Evolutionary conservation across 2,113 vertebrate genomes (phyloP).

Genomic region (Choloepus hoffmanni): DNA sequence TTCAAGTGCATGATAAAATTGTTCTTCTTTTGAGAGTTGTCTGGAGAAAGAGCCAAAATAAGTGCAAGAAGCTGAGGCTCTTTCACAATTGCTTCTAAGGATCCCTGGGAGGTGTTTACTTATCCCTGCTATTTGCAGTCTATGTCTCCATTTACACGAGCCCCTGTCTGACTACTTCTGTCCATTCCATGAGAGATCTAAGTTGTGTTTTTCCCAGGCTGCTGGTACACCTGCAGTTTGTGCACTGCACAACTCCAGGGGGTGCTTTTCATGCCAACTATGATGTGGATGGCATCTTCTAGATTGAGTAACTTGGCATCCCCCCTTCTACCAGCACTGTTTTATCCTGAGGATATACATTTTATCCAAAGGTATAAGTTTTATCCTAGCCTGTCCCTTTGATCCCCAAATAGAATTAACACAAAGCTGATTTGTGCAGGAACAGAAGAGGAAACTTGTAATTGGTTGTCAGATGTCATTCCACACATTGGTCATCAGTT

Average conservation of each 20-base stretch:
- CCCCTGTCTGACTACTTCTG: neutral
- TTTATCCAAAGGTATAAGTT: no score
- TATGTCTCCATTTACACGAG: neutral
- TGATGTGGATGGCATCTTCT: neutral
- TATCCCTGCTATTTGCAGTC: no score
- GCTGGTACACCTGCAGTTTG: neutral
- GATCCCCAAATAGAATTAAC: neutral
- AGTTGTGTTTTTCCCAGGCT: neutral
- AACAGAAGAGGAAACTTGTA: neutral
- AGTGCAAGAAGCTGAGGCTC: neutral
- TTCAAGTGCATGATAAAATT: neutral
- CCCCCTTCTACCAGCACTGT: neutral
- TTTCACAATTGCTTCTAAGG: neutral
- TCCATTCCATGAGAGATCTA: neutral
- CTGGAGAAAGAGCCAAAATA: neutral
- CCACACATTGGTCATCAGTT: neutral
- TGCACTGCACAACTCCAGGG: neutral
- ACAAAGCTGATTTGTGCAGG: neutral
- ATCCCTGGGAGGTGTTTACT: neutral
- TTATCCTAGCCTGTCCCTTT: neutral
- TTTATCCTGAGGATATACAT: neutral
- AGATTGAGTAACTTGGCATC: neutral
- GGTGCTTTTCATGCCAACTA: neutral
- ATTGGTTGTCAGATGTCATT: neutral
- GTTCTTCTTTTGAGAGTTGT: neutral